phyloP scores from a whole-genome alignment of 2,888 invertebrate genomes.

The Gryllus longicercus region DNA sequence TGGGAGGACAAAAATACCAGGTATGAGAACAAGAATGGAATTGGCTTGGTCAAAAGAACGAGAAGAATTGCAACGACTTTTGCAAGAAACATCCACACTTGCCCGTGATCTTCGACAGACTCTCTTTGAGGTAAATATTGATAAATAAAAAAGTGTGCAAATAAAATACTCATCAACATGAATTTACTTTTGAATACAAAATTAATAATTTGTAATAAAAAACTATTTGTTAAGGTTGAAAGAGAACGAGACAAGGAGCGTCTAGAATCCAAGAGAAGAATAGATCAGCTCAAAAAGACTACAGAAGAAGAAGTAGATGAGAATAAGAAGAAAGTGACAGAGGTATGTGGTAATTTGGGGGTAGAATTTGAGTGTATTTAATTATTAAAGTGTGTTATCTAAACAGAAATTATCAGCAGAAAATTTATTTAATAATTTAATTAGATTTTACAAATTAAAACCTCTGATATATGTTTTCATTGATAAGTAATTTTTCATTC shows the following conservation, averaged over 20 bases:
- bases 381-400: no score
- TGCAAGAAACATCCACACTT: constrained; percentile 86
- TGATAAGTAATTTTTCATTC: constrained; percentile 19
- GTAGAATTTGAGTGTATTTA: no score
- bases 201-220: background rate
- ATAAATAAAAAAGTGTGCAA: background rate
- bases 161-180: constrained; percentile 22
- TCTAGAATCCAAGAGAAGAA: constrained; percentile 77
- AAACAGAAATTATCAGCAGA: no score
- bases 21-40: constrained; percentile 81
- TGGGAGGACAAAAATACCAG: constrained; percentile 80
- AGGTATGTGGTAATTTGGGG: constrained; percentile 44
- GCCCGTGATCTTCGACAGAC: constrained; percentile 85
- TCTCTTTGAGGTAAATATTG: constrained; percentile 63
- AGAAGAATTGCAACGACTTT: constrained; percentile 83
- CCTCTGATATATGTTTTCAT: no score
- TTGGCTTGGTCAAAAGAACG: constrained; percentile 92
- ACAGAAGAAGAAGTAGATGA: constrained; percentile 88
- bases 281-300: constrained; percentile 78
- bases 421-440: no score
- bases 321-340: constrained; percentile 73
- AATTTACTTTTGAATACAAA: constrained; percentile 7
- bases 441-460: no score
- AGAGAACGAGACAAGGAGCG: constrained; percentile 86
- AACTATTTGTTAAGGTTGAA: constrained; percentile 59